phyloP scores from a whole-genome alignment of 2,113 vertebrate species.

The Seriola quinqueradiata region DNA sequence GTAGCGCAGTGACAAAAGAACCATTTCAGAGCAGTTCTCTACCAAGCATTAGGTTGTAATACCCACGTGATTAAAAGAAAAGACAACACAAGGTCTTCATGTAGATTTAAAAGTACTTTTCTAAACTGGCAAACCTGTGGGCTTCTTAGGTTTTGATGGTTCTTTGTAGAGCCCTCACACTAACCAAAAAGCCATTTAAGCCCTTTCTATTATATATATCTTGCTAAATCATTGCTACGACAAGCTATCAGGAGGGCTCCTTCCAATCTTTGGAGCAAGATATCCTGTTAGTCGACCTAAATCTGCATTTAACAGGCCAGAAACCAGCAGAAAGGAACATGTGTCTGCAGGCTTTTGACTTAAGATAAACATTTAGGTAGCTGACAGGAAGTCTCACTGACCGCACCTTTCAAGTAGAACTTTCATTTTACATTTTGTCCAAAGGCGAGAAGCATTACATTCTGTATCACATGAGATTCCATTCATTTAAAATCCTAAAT shows the following conservation, averaged over 20 bases:
- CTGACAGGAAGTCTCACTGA: background rate
- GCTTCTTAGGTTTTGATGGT: background rate
- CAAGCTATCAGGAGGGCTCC: background rate
- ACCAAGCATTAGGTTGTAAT: background rate
- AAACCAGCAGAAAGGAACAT: background rate
- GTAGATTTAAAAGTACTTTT: background rate
- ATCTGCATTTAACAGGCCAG: background rate
- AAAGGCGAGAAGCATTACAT: slow-evolving; percentile 13
- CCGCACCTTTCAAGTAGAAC: background rate
- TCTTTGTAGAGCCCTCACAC: background rate
- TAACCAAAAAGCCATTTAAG: background rate
- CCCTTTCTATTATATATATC: background rate
- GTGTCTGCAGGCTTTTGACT: background rate
- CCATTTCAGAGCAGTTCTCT: background rate
- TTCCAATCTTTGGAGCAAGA: background rate
- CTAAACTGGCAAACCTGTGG: no score
- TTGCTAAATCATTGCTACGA: background rate
- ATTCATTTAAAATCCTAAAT: slow-evolving; percentile 56
- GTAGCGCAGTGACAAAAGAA: no score
- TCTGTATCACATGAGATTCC: slow-evolving; percentile 17
- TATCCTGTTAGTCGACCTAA: background rate
- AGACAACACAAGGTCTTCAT: background rate
- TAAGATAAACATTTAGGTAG: background rate
- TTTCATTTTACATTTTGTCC: slow-evolving; percentile 25
- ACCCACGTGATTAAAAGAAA: background rate